Evolutionary conservation across 2,797 vertebrate species (phyloP).

Genomic region (Myiothlypis chrysogaster): DNA sequence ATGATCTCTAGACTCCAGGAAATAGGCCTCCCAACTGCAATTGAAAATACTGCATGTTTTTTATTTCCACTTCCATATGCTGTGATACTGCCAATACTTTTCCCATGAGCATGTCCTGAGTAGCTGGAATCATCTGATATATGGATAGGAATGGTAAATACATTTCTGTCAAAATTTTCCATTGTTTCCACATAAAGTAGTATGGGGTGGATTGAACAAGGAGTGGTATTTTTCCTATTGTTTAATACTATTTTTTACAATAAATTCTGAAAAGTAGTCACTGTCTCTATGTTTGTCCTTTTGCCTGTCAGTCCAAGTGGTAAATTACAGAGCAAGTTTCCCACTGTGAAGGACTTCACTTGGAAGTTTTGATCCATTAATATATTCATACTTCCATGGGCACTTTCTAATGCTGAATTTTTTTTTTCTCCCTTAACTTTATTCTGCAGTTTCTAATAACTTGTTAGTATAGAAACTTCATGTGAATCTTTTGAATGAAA

Average conservation of each 20-base stretch:
- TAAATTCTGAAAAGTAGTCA: constrained; percentile 45
- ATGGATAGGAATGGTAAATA: constrained; percentile 31
- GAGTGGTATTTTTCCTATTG: constrained; percentile 38
- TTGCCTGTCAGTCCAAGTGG: neutral
- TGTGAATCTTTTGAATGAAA: neutral
- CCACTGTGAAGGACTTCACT: neutral
- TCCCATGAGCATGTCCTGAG: constrained; percentile 25
- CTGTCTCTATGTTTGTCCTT: neutral
- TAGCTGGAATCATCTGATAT: neutral
- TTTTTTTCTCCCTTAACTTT: neutral
- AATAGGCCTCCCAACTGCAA: constrained; percentile 41
- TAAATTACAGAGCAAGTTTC: accelerated
- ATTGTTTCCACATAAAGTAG: constrained; percentile 40
- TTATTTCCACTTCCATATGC: constrained; percentile 55
- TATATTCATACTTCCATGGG: neutral
- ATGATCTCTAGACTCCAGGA: constrained; percentile 55
- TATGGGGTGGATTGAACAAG: constrained; percentile 16
- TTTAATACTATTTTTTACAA: constrained; percentile 64
- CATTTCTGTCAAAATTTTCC: constrained; percentile 34
- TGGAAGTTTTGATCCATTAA: neutral
- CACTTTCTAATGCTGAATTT: neutral
- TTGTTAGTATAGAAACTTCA: neutral
- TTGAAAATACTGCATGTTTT: constrained; percentile 53
- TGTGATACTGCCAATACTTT: constrained; percentile 51
- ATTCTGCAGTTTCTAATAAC: neutral